Base-by-base conservation (phyloP, 2,797 vertebrate genomes). In the Saxicola maurus region DNA sequence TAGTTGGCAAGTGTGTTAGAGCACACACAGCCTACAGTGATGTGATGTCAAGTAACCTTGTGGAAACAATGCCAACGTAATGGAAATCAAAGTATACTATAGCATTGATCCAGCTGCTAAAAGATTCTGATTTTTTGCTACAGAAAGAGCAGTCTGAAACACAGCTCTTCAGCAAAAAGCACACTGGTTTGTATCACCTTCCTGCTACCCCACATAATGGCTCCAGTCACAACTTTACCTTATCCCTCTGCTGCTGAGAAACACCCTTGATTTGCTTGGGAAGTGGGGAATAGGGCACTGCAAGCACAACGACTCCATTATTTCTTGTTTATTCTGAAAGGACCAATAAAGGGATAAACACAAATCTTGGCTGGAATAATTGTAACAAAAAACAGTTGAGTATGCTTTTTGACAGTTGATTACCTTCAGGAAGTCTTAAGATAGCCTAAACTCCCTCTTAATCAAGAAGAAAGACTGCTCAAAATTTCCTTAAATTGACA, bases 281-380 rank as follows among this genome's bases (percentile, higher is more conserved):
- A 93, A 83, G 73, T 19, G 18, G 60, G 91, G 84, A 94, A 89
- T 53, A 85, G 76, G 55, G 76, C 73, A 89, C n/a, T 64, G 60
- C 53, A 83, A 85, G 79, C 27, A 82, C 40, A 92, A 86, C 24
- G 19, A 69, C 24, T 76, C 31, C 24, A 67, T 78, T 87, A 82
- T 75, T 86, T 91, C 77, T 79, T 89, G 46, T 87, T 92, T 93
- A 87, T 84, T 94, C 79, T 89, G 80, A 90, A 92, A 93, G 73
- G 68, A 69, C 66, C 48, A 77, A 84, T 86, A 89, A 88, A 82
- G 38, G 27, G 62, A 94, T 66, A 92, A 91, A 90, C 62, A 83
- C 56, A 78, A 75, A 86, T 62, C 79, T 92, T 90, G 80, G 79
- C 76, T 73, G 59, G 56, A 95, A 93, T 67, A 94, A 72, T n/a